phyloP scores from a whole-genome alignment of 37 sponge, comb jelly and placozoan species.

The Cladorhizidae sp. region DNA sequence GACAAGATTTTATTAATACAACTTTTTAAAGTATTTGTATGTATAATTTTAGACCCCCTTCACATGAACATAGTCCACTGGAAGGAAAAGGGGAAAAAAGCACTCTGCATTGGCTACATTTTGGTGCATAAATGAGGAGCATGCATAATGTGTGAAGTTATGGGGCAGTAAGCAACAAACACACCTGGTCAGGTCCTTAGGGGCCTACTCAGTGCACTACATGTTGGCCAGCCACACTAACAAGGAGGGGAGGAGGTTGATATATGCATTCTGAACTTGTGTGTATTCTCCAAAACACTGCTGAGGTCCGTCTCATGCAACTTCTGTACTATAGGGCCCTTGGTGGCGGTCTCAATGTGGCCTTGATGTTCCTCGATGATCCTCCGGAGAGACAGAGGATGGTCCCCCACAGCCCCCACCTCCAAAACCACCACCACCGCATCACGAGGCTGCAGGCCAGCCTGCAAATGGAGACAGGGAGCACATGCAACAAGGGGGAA shows the following conservation, averaged over 20 bases:
- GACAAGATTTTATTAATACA: not conserved
- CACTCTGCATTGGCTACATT: no score
- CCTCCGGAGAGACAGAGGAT: constrained; percentile 18
- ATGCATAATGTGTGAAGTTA: not conserved
- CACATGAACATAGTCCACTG: no score
- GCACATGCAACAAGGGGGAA: not conserved
- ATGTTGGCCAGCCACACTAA: no score
- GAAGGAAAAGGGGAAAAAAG: no score
- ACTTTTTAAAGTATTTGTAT: no score
- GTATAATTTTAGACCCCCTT: no score
- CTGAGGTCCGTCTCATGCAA: constrained; percentile 3
- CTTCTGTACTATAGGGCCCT: constrained; percentile 44
- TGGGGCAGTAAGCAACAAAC: no score
- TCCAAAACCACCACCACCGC: constrained; percentile 64
- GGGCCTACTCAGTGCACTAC: no score
- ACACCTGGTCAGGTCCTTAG: no score
- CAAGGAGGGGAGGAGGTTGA: no score
- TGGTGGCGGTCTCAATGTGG: constrained; percentile 73
- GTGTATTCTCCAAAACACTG: constrained; percentile 31
- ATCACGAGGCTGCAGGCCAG: constrained; percentile 73
- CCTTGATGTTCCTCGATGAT: constrained; percentile 58
- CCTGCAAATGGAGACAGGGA: constrained; percentile 34
- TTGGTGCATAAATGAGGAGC: no score
- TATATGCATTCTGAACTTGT: no score
- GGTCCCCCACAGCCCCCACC: constrained; percentile 26